These are phyloP conservation scores for Chelonus insularis DNA, from an alignment of 1,140 invertebrate genomes.

Conservation along the genomic window DNA sequence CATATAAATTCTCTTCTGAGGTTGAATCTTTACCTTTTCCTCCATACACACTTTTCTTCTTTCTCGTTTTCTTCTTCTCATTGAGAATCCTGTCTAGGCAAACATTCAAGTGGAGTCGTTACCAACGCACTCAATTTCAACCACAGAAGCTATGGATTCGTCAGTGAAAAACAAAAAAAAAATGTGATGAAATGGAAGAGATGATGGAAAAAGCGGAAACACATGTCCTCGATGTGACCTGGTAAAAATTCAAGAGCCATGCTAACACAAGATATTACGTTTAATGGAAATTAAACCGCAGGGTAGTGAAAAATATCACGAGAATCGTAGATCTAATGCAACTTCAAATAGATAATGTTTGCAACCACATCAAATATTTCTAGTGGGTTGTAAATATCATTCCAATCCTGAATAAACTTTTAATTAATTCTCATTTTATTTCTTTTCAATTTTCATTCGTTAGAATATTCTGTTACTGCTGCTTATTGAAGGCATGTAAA, in stretches of 20 bases:
- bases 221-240: constrained; percentile 34
- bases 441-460: too few species aligned
- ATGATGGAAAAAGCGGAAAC: neutral
- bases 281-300: constrained; percentile 23
- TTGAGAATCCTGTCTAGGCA: constrained; percentile 37
- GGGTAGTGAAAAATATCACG: constrained; percentile 5
- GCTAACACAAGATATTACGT: constrained; percentile 16
- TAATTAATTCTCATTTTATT: too few species aligned
- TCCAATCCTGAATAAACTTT: too few species aligned
- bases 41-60: neutral
- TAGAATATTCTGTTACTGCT: too few species aligned
- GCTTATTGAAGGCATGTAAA: too few species aligned
- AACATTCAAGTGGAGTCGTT: constrained; percentile 41
- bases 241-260: constrained; percentile 21
- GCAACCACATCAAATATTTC: too few species aligned
- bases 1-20: constrained; percentile 26
- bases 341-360: too few species aligned
- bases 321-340: too few species aligned
- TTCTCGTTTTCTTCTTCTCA: neutral
- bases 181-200: constrained; percentile 9
- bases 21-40: constrained; percentile 12
- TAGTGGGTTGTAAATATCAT: too few species aligned
- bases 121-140: constrained; percentile 36
- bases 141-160: constrained; percentile 9
- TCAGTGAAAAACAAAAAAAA: neutral